Conservation (phyloP, 2,113 vertebrate genomes). For the Stomatorhinus ivindoensis region DNA sequence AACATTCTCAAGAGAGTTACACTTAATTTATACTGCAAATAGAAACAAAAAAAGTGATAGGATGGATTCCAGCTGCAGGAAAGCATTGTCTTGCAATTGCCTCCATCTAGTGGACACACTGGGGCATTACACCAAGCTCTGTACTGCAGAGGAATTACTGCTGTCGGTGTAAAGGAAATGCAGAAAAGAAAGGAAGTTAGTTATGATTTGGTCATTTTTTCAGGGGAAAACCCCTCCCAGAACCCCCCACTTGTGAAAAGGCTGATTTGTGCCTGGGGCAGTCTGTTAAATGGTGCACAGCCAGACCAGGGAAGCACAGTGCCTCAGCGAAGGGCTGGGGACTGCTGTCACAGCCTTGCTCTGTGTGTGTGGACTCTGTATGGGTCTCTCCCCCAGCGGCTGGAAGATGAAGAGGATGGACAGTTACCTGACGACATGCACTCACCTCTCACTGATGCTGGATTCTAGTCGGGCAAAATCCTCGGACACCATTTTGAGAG, state of each 20-base stretch:
- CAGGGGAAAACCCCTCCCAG: not conserved
- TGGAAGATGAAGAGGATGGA: not conserved
- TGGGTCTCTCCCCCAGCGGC: not conserved
- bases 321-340: not conserved
- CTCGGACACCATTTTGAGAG: constrained; percentile 66
- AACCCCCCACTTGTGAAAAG: not conserved
- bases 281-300: not conserved
- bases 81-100: not conserved
- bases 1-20: not conserved
- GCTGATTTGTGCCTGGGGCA: not conserved
- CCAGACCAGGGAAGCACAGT: not conserved
- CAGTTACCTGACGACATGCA: not conserved
- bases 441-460: constrained; percentile 72
- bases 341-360: not conserved
- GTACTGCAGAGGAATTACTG: not conserved
- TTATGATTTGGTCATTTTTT: not conserved
- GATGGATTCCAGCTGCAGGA: not conserved
- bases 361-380: not conserved
- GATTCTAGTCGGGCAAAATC: constrained; percentile 75
- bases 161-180: not conserved
- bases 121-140: not conserved
- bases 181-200: not conserved
- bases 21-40: not conserved
- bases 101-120: not conserved
- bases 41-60: not conserved